Conservation (phyloP, 2,888 invertebrate species). For the Cryptus armator region DNA sequence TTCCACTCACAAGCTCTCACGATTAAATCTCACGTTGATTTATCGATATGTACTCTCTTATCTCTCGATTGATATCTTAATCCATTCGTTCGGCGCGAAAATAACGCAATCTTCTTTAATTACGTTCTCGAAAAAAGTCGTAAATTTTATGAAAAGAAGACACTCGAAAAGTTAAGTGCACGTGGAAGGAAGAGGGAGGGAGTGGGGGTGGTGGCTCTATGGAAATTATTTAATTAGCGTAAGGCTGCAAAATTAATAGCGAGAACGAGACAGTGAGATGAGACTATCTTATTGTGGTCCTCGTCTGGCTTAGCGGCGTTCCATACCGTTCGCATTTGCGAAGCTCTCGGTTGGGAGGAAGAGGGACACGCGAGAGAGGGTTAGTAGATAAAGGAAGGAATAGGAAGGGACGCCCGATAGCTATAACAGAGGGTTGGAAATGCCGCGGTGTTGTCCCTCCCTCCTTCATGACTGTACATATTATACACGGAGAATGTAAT, state of each 20-base stretch:
- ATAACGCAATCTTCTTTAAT: conserved; percentile 24
- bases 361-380: conserved; percentile 47
- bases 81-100: not conserved
- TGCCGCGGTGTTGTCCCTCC: conserved; percentile 42
- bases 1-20: not conserved
- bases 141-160: conserved; percentile 37
- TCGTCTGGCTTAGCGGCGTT: conserved; percentile 55
- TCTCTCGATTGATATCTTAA: not conserved
- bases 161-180: too few relatives aligned
- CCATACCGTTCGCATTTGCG: conserved; percentile 57
- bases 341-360: conserved; percentile 18
- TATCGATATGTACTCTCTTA: not conserved
- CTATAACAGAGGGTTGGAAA: conserved; percentile 46
- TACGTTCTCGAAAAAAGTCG: conserved; percentile 15
- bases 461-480: conserved; percentile 73
- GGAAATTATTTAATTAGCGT: conserved; percentile 84
- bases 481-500: conserved; percentile 83
- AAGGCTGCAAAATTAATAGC: conserved; percentile 84
- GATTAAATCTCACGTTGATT: not conserved
- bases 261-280: conserved; percentile 70
- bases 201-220: not conserved
- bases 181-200: too few relatives aligned
- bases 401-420: conserved; percentile 23
- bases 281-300: conserved; percentile 59
- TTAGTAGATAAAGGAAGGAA: conserved; percentile 42